Evolutionary conservation across 2,113 vertebrate species (phyloP), one percentile per base, ranked within the genome.

Genomic region (Macroglossus sobrinus): DNA sequence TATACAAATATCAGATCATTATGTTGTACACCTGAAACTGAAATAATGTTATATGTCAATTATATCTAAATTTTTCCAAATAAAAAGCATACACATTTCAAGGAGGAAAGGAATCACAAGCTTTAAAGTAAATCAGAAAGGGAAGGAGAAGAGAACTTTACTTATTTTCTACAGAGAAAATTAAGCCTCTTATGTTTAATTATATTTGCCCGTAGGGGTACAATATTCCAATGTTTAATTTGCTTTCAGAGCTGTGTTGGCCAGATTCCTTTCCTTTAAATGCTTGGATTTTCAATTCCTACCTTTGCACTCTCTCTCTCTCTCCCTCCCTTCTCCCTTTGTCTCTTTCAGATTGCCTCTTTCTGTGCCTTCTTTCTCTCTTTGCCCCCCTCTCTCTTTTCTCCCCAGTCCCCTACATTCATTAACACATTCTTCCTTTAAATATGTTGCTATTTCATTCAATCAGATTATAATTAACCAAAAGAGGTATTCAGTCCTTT

Each of bases 401-500:
- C 76, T 50, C 14, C 50, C 15, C 50, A 50, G 50, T 50, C 3
- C 50, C 50, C 14, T 95, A 59, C 64, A 93, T 95, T 94, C 64
- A 84, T 93, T 94, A 95, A 92, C 71, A 91, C 0, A 7, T 47
- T 82, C 28, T 66, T 88, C 55, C 78, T 97, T 92, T 89, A 94
- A 94, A 93, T 91, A 59, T 47, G 33, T 63, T 33, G 63, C 11
- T 90, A 47, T 95, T 95, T 95, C 59, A 78, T 93, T 96, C 88
- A 91, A 47, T 96, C 72, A 50, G 78, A 28, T 94, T 91, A 64
- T 91, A 72, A 89, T 89, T 89, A 91, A 43, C 55, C 81, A 91
- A 30, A 33, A 61, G 57, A 96, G 19, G 28, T 47, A 91, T 93
- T 96, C 72, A 75, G 10, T 79, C 85, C 71, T 68, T 18, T 79